Conservation (phyloP, 2,113 vertebrate genomes). For the Siniperca knerii region DNA sequence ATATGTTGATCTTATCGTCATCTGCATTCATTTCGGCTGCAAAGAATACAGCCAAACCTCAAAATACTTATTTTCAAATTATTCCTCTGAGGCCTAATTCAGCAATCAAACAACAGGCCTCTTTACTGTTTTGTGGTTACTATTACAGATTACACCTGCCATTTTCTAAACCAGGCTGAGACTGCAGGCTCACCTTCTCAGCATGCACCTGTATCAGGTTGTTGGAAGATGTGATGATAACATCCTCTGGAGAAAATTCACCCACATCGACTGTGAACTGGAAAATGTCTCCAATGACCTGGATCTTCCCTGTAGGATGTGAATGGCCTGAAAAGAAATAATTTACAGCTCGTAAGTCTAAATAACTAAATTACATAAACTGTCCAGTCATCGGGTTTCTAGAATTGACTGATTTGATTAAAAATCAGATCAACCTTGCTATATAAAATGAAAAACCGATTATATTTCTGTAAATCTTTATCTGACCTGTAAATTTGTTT, state of each 20-base stretch:
- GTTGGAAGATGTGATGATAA: constrained; percentile 91
- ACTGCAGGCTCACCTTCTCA: constrained; percentile 89
- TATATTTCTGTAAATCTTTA: not conserved
- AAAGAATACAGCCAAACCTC: not conserved
- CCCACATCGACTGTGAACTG: constrained; percentile 92
- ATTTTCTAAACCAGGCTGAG: not conserved
- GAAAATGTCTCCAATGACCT: constrained; percentile 88
- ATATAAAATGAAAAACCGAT: not conserved
- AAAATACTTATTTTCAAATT: not conserved
- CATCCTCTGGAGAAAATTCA: constrained; percentile 91
- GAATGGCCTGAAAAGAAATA: constrained; percentile 37
- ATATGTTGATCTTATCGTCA: not conserved
- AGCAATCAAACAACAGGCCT: not conserved
- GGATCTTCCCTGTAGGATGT: constrained; percentile 81
- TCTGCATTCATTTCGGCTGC: not conserved
- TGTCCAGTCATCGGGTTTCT: not conserved
- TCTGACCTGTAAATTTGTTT: constrained; percentile 83
- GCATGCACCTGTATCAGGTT: constrained; percentile 92
- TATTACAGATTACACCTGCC: not conserved
- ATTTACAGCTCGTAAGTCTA: constrained; percentile 1
- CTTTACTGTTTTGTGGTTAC: not conserved
- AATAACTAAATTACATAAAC: not conserved
- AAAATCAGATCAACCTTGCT: not conserved
- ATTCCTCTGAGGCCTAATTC: not conserved
- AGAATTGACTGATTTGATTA: not conserved